phyloP scores from a whole-genome alignment of 2,113 vertebrate genomes.

The Gymnobelideus leadbeateri region DNA sequence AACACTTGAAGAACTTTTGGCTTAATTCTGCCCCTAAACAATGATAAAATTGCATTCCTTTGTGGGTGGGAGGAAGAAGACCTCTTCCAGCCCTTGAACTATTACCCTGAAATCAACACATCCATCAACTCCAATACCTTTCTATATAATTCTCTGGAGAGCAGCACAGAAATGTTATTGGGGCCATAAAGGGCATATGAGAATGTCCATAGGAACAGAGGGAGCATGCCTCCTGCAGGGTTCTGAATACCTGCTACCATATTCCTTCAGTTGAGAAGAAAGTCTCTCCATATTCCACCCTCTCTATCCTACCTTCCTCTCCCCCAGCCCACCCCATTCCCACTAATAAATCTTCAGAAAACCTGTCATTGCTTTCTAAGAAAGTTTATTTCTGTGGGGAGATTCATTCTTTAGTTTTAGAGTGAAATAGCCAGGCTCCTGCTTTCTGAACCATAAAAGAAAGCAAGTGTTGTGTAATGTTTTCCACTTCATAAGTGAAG shows the following conservation, averaged over 20 bases:
- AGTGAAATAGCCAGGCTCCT: slow-evolving; percentile 30
- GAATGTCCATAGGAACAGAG: background rate
- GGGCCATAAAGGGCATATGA: background rate
- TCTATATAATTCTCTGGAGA: background rate
- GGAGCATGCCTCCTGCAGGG: background rate
- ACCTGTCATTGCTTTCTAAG: background rate
- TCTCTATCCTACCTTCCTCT: background rate
- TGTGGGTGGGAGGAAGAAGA: background rate
- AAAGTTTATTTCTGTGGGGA: slow-evolving; percentile 34
- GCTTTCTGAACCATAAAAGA: slow-evolving; percentile 10
- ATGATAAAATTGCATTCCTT: slow-evolving; percentile 3
- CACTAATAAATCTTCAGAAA: background rate
- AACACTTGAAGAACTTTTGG: background rate
- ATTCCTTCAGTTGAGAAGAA: background rate
- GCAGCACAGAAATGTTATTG: background rate
- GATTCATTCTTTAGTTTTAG: slow-evolving; percentile 19
- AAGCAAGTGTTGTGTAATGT: slow-evolving; percentile 22
- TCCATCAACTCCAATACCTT: background rate
- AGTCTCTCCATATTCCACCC: background rate
- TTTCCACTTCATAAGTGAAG: background rate
- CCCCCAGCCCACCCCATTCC: background rate
- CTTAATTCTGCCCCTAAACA: slow-evolving; percentile 29
- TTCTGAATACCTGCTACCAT: background rate
- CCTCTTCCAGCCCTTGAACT: background rate
- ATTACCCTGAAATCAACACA: background rate